Evolutionary conservation across 2,113 vertebrate genomes (phyloP).

Genomic region (Percopsis transmontana): DNA sequence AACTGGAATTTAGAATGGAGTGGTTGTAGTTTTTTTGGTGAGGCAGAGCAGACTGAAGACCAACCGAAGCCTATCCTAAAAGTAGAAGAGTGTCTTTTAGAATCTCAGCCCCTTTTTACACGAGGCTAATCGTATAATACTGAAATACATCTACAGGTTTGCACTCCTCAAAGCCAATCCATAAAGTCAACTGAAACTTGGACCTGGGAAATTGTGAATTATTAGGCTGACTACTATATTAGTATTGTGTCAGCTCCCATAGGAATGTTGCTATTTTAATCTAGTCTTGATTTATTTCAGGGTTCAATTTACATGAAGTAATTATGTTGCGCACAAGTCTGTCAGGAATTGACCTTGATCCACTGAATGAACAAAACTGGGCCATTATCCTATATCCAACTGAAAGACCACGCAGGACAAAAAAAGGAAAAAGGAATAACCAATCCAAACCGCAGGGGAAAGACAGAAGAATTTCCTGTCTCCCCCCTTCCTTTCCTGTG

Average conservation of each 20-base stretch:
- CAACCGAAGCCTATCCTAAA: too few species aligned
- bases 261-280: slow-evolving; percentile 42
- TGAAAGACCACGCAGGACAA: slow-evolving; percentile 19
- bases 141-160: slow-evolving; percentile 8
- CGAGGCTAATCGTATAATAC: slow-evolving; percentile 27
- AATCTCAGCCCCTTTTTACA: slow-evolving; percentile 23
- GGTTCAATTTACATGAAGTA: slow-evolving; percentile 39
- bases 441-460: slow-evolving; percentile 45
- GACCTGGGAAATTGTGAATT: slow-evolving; percentile 54
- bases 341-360: slow-evolving; percentile 40
- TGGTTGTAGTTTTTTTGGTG: slow-evolving; percentile 20
- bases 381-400: slow-evolving; percentile 12
- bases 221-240: slow-evolving; percentile 27
- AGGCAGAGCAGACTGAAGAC: too few species aligned
- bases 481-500: slow-evolving; percentile 60
- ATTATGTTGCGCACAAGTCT: slow-evolving; percentile 42
- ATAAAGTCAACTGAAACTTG: slow-evolving; percentile 23
- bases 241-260: slow-evolving; percentile 39
- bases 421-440: slow-evolving; percentile 25
- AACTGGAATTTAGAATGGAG: slow-evolving; percentile 17
- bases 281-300: slow-evolving; percentile 24
- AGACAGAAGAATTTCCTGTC: slow-evolving; percentile 74
- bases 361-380: slow-evolving; percentile 19
- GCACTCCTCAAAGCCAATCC: slow-evolving; percentile 33
- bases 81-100: background rate